Percentiles rank a stretch among this genome's conserved stretches.
Evolutionary conservation across 2,113 vertebrate species (phyloP).

Genomic region (Pantherophis guttatus): DNA sequence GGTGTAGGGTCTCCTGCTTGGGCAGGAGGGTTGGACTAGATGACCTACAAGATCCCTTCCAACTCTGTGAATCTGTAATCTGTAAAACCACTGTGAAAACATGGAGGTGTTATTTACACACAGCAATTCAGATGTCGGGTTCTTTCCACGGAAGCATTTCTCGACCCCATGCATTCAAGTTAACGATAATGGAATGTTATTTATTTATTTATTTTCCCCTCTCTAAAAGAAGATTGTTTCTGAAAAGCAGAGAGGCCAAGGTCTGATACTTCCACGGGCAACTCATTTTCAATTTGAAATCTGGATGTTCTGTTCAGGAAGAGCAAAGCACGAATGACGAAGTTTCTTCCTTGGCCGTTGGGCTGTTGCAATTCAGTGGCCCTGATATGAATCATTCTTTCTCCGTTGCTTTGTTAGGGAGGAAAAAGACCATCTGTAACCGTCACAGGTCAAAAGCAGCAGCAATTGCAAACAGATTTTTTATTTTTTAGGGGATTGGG

Average conservation of each 20-base stretch:
- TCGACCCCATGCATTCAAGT: constrained; percentile 17
- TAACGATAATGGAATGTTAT: background rate
- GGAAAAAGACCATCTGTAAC: background rate
- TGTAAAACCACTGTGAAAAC: background rate
- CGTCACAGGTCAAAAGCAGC: background rate
- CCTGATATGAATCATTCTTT: background rate
- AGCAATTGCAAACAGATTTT: background rate
- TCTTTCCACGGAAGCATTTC: constrained; percentile 7
- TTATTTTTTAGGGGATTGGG: no score
- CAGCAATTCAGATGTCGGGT: background rate
- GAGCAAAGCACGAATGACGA: background rate
- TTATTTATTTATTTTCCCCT: background rate
- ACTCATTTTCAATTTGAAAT: constrained; percentile 21
- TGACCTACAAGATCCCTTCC: no score
- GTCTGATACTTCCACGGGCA: background rate
- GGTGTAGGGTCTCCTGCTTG: no score
- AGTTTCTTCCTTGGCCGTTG: background rate
- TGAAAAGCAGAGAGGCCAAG: background rate
- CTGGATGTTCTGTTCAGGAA: background rate
- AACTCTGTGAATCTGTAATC: no score
- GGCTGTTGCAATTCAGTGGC: background rate
- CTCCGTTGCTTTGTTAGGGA: background rate
- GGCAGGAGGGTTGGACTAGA: no score
- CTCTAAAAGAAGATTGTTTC: background rate
- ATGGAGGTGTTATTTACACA: background rate